Conservation (phyloP, 2,797 vertebrate genomes). For the Botia almorhae region DNA sequence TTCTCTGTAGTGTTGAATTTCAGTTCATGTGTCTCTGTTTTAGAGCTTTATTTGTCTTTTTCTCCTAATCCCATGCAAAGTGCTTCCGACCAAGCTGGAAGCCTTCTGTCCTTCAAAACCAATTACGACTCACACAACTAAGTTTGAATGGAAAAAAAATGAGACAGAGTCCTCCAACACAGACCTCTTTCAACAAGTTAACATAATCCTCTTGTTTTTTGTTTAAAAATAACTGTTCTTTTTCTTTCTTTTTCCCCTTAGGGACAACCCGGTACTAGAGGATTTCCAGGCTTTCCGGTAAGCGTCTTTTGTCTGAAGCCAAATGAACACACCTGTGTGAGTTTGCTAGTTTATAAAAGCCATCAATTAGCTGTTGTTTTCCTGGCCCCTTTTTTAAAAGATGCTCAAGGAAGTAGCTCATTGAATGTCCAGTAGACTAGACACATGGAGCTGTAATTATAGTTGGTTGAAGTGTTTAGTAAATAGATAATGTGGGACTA, state of each 20-base stretch:
- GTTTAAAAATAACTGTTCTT: constrained; percentile 47
- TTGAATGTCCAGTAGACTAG: background rate
- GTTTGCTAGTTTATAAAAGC: constrained; percentile 18
- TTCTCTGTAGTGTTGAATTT: constrained; percentile 53
- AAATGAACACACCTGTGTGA: constrained; percentile 24
- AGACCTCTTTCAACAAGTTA: constrained; percentile 50
- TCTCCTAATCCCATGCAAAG: constrained; percentile 46
- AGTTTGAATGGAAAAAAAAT: constrained; percentile 17
- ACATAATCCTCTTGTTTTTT: constrained; percentile 43
- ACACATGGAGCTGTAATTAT: background rate
- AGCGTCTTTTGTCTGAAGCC: constrained; percentile 67
- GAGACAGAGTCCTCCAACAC: constrained; percentile 44
- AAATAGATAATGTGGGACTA: background rate
- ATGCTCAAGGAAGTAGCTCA: background rate
- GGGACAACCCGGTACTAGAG: constrained; percentile 97
- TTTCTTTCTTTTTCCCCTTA: constrained; percentile 67
- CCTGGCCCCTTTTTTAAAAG: background rate
- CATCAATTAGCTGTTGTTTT: constrained; percentile 25
- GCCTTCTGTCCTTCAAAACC: constrained; percentile 59
- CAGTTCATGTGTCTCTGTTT: constrained; percentile 39
- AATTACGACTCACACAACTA: constrained; percentile 47
- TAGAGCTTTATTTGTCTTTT: constrained; percentile 38
- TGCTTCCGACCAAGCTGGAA: constrained; percentile 43
- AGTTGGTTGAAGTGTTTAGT: background rate
- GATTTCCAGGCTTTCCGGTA: constrained; percentile 98